Base-by-base conservation (phyloP, 2,888 invertebrate species). In the Sycophila texana region DNA sequence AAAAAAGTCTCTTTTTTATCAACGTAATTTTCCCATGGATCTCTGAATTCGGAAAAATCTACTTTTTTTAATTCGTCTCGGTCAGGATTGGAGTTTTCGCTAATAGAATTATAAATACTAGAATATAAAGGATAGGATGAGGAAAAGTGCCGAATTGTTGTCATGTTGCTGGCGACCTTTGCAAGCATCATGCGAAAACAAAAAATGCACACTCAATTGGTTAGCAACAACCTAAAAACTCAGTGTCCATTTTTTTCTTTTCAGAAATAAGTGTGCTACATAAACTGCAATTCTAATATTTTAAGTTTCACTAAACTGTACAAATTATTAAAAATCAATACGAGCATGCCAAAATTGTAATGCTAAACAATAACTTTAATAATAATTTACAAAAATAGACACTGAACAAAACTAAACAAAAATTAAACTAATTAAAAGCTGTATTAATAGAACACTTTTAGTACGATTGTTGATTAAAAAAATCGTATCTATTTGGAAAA, bases 11-110 rank as follows among this genome's bases (percentile, higher is more conserved):
- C 39, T 16, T 16, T 71, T 5, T 20, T 39, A 2, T 55, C 74
- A 89, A 92, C 92, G 89, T 94, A 95, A 86, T 93, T 92, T 85
- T 95, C 93, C 96, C 96, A 96, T 75, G 96, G 96, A 92, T 96
- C 96, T 90, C 90, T 91, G 85, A 92, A 91, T 83, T 91, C 91
- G 82, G 88, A 87, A 84, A 89, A 89, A 83, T 90, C 87, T 47
- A 86, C 83, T 39, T 47, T 16, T 7, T 14, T 30, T 12, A 18
- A 55, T 20, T 73, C 82, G 63, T 84, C 76, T 77, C 85, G 61
- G 47, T 84, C 77, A 72, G 80, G 58, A 82, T 85, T 83, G 73
- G 79, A 74, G 72, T 80, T 72, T 75, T 67, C 26, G 16, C 12
- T 55, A 68, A 30, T 14, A 18, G 22, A 20, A 39, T 55, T 55